Conservation (phyloP, 2,888 invertebrate species). For the Oscheius onirici region DNA sequence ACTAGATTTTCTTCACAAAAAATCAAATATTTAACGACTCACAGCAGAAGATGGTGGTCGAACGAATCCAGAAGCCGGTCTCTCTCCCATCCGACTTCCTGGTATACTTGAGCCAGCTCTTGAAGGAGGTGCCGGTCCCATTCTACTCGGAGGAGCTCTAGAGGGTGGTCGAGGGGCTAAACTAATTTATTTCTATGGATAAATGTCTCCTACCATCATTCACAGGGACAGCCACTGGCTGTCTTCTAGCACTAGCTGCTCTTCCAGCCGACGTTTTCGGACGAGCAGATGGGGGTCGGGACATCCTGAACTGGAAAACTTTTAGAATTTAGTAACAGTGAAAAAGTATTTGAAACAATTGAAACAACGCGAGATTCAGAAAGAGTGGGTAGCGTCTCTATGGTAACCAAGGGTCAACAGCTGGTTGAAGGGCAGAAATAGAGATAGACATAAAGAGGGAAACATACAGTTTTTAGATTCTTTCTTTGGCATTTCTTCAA, state of each 20-base stretch:
- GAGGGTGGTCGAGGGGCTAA: slow-evolving; percentile 13
- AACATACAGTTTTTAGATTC: too few relatives aligned
- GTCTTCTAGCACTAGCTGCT: slow-evolving; percentile 37
- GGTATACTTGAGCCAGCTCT: slow-evolving; percentile 13
- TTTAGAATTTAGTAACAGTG: neutral
- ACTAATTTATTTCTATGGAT: too few relatives aligned
- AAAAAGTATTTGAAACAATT: neutral
- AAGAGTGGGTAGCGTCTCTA: neutral
- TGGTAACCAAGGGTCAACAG: slow-evolving; percentile 9
- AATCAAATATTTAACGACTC: neutral
- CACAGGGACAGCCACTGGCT: neutral
- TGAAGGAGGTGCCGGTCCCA: slow-evolving; percentile 17
- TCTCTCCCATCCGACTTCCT: slow-evolving; percentile 19
- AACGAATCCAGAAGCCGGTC: slow-evolving; percentile 16
- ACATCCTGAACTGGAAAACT: slow-evolving; percentile 38
- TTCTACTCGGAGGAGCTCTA: slow-evolving; percentile 16
- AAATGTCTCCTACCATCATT: neutral
- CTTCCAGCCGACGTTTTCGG: slow-evolving; percentile 56
- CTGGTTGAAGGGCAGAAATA: slow-evolving; percentile 6
- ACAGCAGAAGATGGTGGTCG: slow-evolving; percentile 15
- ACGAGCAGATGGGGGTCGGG: slow-evolving; percentile 57
- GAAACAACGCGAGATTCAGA: neutral
- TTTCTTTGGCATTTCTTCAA: too few relatives aligned
- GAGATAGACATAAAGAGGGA: too few relatives aligned
- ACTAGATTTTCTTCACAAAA: too few relatives aligned